Percentiles rank a stretch among this genome's conserved stretches.
phyloP scores from a whole-genome alignment of 1,140 invertebrate genomes.

The Lutraria rhynchaena region DNA sequence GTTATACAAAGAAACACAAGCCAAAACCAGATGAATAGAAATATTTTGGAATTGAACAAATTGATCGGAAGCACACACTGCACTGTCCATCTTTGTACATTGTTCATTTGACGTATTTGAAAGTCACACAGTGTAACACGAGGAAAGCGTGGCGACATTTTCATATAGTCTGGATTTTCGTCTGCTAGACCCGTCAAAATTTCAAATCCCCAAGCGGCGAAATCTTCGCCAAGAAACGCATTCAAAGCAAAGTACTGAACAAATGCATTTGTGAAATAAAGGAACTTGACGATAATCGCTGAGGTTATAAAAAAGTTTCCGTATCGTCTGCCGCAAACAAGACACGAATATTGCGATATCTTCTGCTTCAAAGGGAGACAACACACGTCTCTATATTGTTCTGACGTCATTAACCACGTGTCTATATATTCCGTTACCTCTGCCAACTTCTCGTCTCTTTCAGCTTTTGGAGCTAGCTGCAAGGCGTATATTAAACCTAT shows the following conservation, averaged over 20 bases:
- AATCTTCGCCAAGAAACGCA: conserved; percentile 82
- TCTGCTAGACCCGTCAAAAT: conserved; percentile 82
- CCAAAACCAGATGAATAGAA: conserved; percentile 85
- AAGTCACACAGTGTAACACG: conserved; percentile 84
- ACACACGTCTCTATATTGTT: conserved; percentile 31
- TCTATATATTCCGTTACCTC: conserved; percentile 64
- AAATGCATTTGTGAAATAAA: conserved; percentile 83
- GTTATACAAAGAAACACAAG: conserved; percentile 82
- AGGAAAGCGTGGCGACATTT: conserved; percentile 80
- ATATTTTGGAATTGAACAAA: conserved; percentile 84
- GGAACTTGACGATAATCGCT: conserved; percentile 82
- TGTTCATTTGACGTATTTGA: conserved; percentile 82
- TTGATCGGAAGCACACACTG: conserved; percentile 84
- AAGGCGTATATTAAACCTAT: conserved; percentile 64
- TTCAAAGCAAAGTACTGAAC: conserved; percentile 84
- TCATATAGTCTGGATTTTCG: conserved; percentile 78
- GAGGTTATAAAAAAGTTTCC: conserved; percentile 83
- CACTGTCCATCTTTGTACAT: conserved; percentile 83
- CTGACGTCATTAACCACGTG: conserved; percentile 17
- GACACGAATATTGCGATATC: conserved; percentile 53
- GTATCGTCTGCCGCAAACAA: conserved; percentile 81
- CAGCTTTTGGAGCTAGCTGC: conserved; percentile 65
- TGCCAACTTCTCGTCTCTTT: conserved; percentile 76
- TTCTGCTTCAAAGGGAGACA: conserved; percentile 35
- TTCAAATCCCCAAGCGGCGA: conserved; percentile 82